Conservation (phyloP, 2,888 invertebrate species). For the Auanema sp. region DNA sequence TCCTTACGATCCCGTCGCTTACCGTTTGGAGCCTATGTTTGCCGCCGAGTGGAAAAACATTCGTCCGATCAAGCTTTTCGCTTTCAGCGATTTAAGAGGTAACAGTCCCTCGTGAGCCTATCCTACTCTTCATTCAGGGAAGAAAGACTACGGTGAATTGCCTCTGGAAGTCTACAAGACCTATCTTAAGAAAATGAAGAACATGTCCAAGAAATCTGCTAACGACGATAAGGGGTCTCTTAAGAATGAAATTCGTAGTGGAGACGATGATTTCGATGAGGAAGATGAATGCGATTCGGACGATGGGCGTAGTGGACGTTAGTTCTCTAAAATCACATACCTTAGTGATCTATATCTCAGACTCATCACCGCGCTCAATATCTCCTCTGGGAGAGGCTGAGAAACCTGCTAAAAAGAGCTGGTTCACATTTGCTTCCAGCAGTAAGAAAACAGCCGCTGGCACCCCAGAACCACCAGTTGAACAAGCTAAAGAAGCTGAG, state of each 20-base stretch:
- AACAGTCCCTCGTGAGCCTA: too few species aligned
- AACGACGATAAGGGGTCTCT: not conserved
- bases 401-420: slow-evolving; percentile 31
- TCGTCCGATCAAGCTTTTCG: slow-evolving; percentile 56
- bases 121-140: slow-evolving; percentile 11
- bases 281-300: slow-evolving; percentile 56
- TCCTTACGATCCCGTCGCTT: slow-evolving; percentile 59
- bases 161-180: slow-evolving; percentile 55
- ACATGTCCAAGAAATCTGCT: slow-evolving; percentile 11
- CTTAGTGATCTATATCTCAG: slow-evolving; percentile 24
- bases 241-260: slow-evolving; percentile 25
- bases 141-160: slow-evolving; percentile 45
- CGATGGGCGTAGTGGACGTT: slow-evolving; percentile 42
- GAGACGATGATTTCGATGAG: slow-evolving; percentile 47
- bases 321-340: slow-evolving; percentile 1
- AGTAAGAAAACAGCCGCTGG: slow-evolving; percentile 10
- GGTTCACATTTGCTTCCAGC: slow-evolving; percentile 34
- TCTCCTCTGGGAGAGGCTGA: slow-evolving; percentile 44
- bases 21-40: slow-evolving; percentile 60
- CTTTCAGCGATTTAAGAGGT: slow-evolving; percentile 29
- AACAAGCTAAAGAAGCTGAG: slow-evolving; percentile 39
- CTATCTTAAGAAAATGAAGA: slow-evolving; percentile 56
- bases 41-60: slow-evolving; percentile 57
- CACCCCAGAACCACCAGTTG: slow-evolving; percentile 23
- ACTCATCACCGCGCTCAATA: slow-evolving; percentile 54